Evolutionary conservation across 2,113 vertebrate species (phyloP), one percentile per base, ranked within the genome.

Genomic region (Peromyscus polionotus): DNA sequence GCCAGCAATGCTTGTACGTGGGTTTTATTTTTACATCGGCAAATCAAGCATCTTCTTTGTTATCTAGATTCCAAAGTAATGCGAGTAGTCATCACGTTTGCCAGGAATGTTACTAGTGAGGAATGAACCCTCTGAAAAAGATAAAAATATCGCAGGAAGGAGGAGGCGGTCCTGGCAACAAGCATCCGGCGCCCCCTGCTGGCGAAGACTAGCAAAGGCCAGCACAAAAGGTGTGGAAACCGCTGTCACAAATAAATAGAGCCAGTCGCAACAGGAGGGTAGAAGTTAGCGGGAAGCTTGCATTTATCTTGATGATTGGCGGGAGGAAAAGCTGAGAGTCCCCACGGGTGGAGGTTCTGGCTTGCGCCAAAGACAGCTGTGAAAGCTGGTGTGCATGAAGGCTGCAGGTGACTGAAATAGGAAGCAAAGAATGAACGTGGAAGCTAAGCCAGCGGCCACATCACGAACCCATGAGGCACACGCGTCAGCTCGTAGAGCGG

Each of bases 141-240:
- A 59, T 3, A 33, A 81, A 92, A 80, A 16, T 59, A 42, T 45
- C 36, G 20, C 10, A 72, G 72, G 39, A 39, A 24, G 13, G 48
- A 73, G 28, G 17, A 57, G 24, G 51, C 86, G 67, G 31, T 80
- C 51, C 22, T 33, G 31, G 39, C n/a, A 31, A 88, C 10, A 79
- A 83, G 88, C 20, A 22, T n/a, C 68, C 26, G 88, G 88, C 72
- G 65, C 54, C 89, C 70, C 92, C 95, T 97, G 77, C 92, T 95
- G 97, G 95, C 67, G 91, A 93, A 76, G 33, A 91, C 26, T 22
- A 90, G 63, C 42, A 84, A 73, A 94, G 42, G 94, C 20, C 39
- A 63, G 26, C 39, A n/a, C 28, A 59, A 51, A 70, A 7, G 33
- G 13, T 57, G 19, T 3, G n/a, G 73, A 67, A 59, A 92, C 51